phyloP scores from a whole-genome alignment of 2,113 vertebrate species.

The Egretta garzetta region DNA sequence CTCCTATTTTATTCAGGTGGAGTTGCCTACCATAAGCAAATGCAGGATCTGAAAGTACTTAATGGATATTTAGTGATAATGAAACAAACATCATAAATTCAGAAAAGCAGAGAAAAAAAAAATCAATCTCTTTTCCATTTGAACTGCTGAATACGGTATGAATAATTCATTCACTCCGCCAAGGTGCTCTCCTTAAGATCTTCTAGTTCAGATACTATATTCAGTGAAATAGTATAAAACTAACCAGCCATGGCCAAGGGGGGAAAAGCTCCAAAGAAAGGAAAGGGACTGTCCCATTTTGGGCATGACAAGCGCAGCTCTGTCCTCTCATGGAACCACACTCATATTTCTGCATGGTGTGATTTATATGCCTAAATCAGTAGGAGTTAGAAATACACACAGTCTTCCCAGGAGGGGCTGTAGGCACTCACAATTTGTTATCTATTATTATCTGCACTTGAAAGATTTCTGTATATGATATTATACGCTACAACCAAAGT shows the following conservation, averaged over 20 bases:
- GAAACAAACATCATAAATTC: neutral
- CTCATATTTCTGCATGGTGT: neutral
- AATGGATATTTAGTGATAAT: constrained; percentile 23
- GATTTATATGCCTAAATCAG: neutral
- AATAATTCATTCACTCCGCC: neutral
- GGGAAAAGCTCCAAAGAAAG: neutral
- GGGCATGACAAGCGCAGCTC: neutral
- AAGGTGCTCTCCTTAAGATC: neutral
- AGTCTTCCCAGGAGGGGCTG: neutral
- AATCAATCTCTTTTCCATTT: neutral
- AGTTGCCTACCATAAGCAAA: constrained; percentile 29
- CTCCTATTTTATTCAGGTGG: constrained; percentile 60
- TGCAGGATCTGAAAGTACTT: constrained; percentile 26
- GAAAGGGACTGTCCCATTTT: neutral
- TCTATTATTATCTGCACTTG: neutral
- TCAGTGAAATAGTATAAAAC: neutral
- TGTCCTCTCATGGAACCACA: neutral
- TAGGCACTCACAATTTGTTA: neutral
- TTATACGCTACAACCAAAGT: neutral
- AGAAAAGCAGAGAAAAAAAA: neutral
- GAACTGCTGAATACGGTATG: neutral
- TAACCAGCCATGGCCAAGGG: neutral
- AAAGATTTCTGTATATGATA: neutral
- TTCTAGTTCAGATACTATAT: neutral
- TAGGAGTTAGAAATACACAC: neutral